These are phyloP conservation scores for Tachina lurida DNA, from an alignment of 2,888 invertebrate genomes.

Conservation along the genomic window DNA sequence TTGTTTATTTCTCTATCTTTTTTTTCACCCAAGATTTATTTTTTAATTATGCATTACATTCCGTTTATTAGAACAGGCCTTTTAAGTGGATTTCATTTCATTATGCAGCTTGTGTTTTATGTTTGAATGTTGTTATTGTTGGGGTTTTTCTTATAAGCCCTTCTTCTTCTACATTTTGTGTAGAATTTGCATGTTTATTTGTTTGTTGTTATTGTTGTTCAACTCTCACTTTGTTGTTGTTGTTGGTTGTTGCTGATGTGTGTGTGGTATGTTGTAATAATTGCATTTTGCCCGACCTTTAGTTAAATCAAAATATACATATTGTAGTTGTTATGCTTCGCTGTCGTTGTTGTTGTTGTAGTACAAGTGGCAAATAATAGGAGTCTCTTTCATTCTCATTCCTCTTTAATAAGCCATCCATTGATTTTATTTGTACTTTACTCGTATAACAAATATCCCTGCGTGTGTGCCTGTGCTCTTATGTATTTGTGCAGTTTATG, in stretches of 20 bases:
- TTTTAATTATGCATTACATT: slow-evolving; percentile 65
- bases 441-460: slow-evolving; percentile 2
- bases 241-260: slow-evolving; percentile 1
- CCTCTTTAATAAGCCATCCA: slow-evolving; percentile 51
- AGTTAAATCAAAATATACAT: slow-evolving; percentile 61
- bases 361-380: slow-evolving; percentile 48
- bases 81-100: slow-evolving; percentile 61
- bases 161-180: slow-evolving; percentile 28
- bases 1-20: slow-evolving; percentile 35
- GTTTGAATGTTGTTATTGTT: slow-evolving; percentile 1
- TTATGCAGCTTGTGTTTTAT: slow-evolving; percentile 29
- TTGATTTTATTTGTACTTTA: slow-evolving; percentile 36
- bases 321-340: slow-evolving; percentile 35
- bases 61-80: slow-evolving; percentile 52
- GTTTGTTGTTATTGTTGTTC: slow-evolving; percentile 11
- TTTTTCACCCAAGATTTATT: slow-evolving; percentile 56
- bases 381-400: slow-evolving; percentile 34
- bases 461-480: background rate
- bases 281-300: slow-evolving; percentile 68
- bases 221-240: slow-evolving; percentile 36
- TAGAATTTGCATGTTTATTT: slow-evolving; percentile 13
- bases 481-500: slow-evolving; percentile 3
- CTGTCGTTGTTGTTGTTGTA: background rate
- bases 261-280: slow-evolving; percentile 52
- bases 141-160: slow-evolving; percentile 3